Conservation (phyloP, 1,140 invertebrate species). For the Pinna nobilis region DNA sequence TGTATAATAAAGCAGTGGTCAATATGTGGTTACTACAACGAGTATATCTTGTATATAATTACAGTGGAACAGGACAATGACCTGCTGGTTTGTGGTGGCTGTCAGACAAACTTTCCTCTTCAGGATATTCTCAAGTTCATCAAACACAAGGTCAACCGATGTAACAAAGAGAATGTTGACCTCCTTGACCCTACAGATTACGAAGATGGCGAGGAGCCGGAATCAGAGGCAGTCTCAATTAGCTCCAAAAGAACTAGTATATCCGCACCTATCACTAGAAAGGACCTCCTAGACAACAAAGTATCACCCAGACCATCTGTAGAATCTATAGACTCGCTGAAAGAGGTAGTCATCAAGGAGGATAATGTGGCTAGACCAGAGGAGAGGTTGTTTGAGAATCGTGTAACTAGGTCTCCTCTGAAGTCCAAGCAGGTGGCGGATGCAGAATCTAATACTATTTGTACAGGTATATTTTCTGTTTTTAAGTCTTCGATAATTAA, state of each 20-base stretch:
- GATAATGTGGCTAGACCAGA: slow-evolving; percentile 23
- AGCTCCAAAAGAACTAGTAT: slow-evolving; percentile 60
- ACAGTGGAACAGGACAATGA: slow-evolving; percentile 72
- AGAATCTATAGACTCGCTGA: slow-evolving; percentile 30
- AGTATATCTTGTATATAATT: slow-evolving; percentile 44
- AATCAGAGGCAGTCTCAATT: slow-evolving; percentile 43
- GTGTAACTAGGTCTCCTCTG: slow-evolving; percentile 50
- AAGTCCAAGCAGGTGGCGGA: slow-evolving; percentile 63
- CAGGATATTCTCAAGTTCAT: slow-evolving; percentile 70
- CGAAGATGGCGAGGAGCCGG: slow-evolving; percentile 53
- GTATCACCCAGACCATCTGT: slow-evolving; percentile 42
- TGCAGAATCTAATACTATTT: slow-evolving; percentile 68
- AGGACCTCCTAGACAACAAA: slow-evolving; percentile 55
- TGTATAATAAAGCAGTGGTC: no score
- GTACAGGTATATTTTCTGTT: slow-evolving; percentile 57
- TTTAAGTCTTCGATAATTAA: not conserved
- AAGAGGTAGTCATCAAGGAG: slow-evolving; percentile 41
- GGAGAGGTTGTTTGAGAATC: slow-evolving; percentile 38
- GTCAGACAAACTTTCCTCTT: slow-evolving; percentile 68
- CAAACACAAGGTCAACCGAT: slow-evolving; percentile 67
- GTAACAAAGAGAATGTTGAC: slow-evolving; percentile 67
- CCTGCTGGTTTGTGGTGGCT: slow-evolving; percentile 71
- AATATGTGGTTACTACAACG: no score
- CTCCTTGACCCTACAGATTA: slow-evolving; percentile 42
- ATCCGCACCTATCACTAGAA: slow-evolving; percentile 59